Evolutionary conservation across 2,797 vertebrate species (phyloP).

Genomic region (Epinephelus coioides): DNA sequence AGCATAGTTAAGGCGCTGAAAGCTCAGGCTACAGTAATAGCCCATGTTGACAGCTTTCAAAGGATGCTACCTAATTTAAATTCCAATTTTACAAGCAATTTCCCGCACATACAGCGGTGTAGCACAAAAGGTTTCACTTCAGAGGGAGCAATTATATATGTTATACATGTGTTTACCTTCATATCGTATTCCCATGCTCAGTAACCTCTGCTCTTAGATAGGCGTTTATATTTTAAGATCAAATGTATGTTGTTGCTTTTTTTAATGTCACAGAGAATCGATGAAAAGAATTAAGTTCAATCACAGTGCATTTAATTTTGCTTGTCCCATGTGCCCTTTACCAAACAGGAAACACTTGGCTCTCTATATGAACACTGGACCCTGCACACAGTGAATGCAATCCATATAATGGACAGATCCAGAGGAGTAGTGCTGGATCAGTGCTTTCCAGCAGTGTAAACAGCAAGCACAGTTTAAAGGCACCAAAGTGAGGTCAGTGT

Average conservation of each 20-base stretch:
- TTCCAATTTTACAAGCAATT: constrained; percentile 21
- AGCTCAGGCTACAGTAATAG: constrained; percentile 17
- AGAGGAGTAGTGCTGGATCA: constrained; percentile 2
- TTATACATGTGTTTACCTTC: neutral
- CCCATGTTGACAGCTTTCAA: constrained; percentile 27
- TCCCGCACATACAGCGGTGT: constrained; percentile 7
- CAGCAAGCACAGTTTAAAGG: constrained; percentile 2
- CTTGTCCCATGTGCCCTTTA: constrained; percentile 1
- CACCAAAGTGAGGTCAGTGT: neutral
- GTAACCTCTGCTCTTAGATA: neutral
- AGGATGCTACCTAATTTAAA: constrained; percentile 20
- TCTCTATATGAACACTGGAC: neutral
- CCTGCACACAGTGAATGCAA: neutral
- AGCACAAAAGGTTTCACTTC: constrained; percentile 3
- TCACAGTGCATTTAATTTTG: neutral
- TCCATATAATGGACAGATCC: neutral
- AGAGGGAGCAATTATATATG: neutral
- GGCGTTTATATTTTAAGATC: neutral
- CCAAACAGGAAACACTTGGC: constrained; percentile 3
- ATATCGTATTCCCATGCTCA: neutral
- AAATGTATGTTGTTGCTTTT: neutral
- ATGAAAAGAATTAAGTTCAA: neutral
- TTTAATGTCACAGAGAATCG: neutral
- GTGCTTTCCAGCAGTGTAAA: neutral
- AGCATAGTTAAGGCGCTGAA: neutral